Base-by-base conservation (phyloP, 2,797 vertebrate species). In the Phalanger gymnotis region DNA sequence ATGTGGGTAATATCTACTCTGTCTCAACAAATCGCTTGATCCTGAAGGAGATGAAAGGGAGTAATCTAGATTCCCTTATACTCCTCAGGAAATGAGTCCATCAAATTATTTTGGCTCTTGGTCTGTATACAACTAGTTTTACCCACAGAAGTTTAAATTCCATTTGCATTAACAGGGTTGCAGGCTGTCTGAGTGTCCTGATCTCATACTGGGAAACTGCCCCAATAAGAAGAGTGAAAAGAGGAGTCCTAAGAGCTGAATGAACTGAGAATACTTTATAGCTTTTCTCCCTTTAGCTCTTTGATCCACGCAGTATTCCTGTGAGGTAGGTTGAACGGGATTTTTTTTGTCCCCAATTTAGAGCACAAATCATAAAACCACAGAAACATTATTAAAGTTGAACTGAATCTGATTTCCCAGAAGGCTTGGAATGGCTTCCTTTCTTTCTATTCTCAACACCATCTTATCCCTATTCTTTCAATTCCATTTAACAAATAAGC, bases 311-410 rank as follows among this genome's bases (percentile, higher is more conserved):
- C 90, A 31, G 40, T 58, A 73, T 73, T 93, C 9, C 92, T 96
- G 61, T 61, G 66, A 95, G 16, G 61, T 53, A 28, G 34, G 25
- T 28, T 93, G 47, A 92, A 87, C 3, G 92, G 73, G 87, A n/a
- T 92, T 95, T 95, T 92, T 95, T 96, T 93, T 90, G 47, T 81
- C 27, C 92, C 51, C 56, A 7, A 27, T 95, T 94, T 53, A 97
- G 92, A 92, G 92, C n/a, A 91, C 92, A 93, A 94, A 92, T 93
- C n/a, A 90, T 93, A 93, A 94, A 96, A 93, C 93, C 90, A 87
- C 25, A 96, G 90, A 92, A 5, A 10, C 52, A 53, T 92, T 94
- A 57, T 91, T 73, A 94, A 96, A 90, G 55, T 94, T 53, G 90
- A 96, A 55, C 89, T 31, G 31, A 7, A n/a, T 31, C 53, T 97